Evolutionary conservation across 2,797 vertebrate species (phyloP).

Genomic region (Peromyscus nudipes): DNA sequence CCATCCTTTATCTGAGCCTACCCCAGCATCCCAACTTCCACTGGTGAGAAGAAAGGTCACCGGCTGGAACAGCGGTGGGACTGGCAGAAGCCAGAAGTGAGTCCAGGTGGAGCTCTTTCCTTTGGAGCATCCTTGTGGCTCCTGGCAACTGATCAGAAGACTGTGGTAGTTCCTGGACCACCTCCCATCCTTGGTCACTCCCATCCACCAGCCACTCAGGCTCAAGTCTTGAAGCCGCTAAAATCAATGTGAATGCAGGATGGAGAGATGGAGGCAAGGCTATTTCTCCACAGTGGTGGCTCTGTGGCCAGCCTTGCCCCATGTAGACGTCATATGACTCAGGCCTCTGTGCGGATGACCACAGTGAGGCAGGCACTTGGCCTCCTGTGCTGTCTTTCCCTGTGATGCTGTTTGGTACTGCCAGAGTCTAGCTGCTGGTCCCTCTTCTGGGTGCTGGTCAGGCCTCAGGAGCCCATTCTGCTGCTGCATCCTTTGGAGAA

Average conservation of each 20-base stretch:
- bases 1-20: background rate
- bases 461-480: background rate
- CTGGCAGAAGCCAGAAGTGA: background rate
- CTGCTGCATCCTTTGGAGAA: too few relatives aligned
- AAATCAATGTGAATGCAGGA: background rate
- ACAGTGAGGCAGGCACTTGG: too few relatives aligned
- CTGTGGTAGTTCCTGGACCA: background rate
- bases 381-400: background rate
- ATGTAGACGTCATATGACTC: fast-evolving
- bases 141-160: background rate
- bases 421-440: background rate
- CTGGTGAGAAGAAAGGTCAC: background rate
- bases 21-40: too few relatives aligned
- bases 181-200: too few relatives aligned
- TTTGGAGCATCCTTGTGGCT: background rate
- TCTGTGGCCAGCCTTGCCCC: background rate
- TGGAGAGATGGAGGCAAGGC: background rate
- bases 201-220: too few relatives aligned
- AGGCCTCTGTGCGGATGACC: background rate
- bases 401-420: background rate
- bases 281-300: background rate
- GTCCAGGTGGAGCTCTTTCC: background rate
- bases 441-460: background rate
- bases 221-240: background rate
- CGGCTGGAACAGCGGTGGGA: too few relatives aligned